phyloP scores from a whole-genome alignment of 2,113 vertebrate genomes.

The Mustelus asterias region DNA sequence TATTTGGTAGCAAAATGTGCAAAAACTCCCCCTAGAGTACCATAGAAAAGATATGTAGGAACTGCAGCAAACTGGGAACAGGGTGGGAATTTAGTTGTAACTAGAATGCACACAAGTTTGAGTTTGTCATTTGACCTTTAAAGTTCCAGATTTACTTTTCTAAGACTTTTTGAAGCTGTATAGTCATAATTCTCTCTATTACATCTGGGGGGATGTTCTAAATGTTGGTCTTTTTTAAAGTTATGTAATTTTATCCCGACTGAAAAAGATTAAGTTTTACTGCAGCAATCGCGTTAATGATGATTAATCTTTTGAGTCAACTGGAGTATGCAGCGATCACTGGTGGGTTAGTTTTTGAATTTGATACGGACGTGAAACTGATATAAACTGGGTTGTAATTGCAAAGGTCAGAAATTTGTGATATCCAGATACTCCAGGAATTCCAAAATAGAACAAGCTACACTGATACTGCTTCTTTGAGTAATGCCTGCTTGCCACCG shows the following conservation, averaged over 20 bases:
- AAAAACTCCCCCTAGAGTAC: too few relatives aligned
- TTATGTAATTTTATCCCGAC: slow-evolving; percentile 1
- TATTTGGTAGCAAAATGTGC: too few relatives aligned
- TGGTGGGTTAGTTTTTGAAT: neutral
- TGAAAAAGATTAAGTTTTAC: neutral
- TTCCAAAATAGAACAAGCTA: slow-evolving; percentile 3
- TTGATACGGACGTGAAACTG: neutral
- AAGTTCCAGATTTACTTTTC: slow-evolving; percentile 1
- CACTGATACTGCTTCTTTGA: neutral
- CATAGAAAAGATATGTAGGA: neutral
- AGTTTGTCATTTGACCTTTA: neutral
- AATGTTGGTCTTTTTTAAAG: neutral
- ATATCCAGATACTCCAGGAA: neutral
- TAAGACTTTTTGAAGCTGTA: neutral
- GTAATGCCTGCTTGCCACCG: neutral
- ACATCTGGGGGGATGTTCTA: neutral
- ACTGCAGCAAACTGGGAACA: neutral
- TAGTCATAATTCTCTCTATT: neutral
- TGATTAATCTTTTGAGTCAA: neutral
- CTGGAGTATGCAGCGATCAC: neutral
- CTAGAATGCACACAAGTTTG: neutral
- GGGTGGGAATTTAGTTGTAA: neutral
- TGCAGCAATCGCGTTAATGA: neutral
- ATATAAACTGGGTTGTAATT: slow-evolving; percentile 1
- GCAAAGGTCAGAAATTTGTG: slow-evolving; percentile 14